A percentile compares a stretch with the other conserved stretches of the same genome.
Conservation (phyloP, 1,140 invertebrate species). For the Lucilia cuprina region DNA sequence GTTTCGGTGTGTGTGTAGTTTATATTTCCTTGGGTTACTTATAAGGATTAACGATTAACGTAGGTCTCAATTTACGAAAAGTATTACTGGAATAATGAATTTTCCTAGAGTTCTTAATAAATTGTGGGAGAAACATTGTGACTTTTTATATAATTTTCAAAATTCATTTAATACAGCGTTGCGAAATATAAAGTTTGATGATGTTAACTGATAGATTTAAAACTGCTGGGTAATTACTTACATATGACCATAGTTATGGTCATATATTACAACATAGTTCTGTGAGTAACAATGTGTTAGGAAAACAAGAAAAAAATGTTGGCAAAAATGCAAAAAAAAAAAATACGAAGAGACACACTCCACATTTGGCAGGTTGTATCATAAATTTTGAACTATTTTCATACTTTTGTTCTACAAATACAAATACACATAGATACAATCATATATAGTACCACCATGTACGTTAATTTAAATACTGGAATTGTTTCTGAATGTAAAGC, state of each 20-base stretch:
- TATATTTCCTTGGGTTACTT: too few relatives aligned
- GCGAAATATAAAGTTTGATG: too few relatives aligned
- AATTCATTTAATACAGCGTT: too few relatives aligned
- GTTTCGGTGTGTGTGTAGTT: too few relatives aligned
- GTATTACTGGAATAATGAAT: too few relatives aligned
- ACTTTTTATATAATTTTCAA: too few relatives aligned
- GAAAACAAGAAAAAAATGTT: not conserved
- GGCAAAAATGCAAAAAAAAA: not conserved
- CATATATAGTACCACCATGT: not conserved
- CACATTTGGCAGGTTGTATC: not conserved
- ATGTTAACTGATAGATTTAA: too few relatives aligned
- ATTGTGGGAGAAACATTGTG: too few relatives aligned
- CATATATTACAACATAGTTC: not conserved
- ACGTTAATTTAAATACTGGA: not conserved
- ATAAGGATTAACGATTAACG: too few relatives aligned
- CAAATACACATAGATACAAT: not conserved
- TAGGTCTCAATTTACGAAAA: too few relatives aligned
- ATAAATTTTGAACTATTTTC: conserved; percentile 4
- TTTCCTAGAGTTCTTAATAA: too few relatives aligned
- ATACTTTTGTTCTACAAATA: not conserved
- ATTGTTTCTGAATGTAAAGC: not conserved
- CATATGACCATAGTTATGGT: not conserved
- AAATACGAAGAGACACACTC: not conserved
- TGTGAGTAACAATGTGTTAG: not conserved
- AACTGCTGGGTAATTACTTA: not conserved